Evolutionary conservation across 2,888 invertebrate genomes (phyloP).

Genomic region (Clanis bilineata): DNA sequence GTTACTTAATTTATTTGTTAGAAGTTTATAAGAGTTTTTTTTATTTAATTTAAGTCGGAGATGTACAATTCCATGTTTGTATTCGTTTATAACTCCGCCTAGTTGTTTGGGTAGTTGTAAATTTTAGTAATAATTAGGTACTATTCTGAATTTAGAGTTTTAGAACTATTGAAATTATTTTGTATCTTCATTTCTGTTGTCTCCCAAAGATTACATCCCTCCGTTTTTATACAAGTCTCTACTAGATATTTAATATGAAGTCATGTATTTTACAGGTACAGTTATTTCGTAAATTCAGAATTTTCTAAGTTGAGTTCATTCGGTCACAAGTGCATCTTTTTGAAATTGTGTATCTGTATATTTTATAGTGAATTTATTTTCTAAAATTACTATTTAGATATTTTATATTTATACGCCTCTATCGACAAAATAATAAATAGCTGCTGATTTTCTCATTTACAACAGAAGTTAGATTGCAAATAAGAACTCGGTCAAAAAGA

Average conservation of each 20-base stretch:
- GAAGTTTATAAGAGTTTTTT: constrained; percentile 28
- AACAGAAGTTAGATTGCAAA: too few relatives aligned
- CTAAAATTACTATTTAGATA: too few relatives aligned
- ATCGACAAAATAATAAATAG: too few relatives aligned
- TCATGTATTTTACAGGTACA: neutral
- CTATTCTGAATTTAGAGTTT: neutral
- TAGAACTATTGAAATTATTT: neutral
- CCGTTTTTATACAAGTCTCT: neutral
- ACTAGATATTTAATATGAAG: neutral
- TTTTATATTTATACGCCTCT: too few relatives aligned
- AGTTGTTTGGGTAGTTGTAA: constrained; percentile 31
- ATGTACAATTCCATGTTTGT: constrained; percentile 47
- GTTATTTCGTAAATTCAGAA: neutral
- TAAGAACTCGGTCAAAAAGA: too few relatives aligned
- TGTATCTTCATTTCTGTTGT: neutral
- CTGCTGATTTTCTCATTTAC: too few relatives aligned
- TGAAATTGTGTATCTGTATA: neutral
- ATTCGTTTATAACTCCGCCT: constrained; percentile 66
- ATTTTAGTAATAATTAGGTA: neutral
- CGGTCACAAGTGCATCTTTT: neutral
- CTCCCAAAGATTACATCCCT: neutral
- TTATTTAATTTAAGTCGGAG: constrained; percentile 36
- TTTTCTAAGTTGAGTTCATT: neutral
- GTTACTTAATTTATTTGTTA: constrained; percentile 77
- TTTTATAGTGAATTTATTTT: neutral